A percentile compares a stretch with the other conserved stretches of the same genome.
These are phyloP conservation scores for Morus bassanus DNA, from an alignment of 2,797 vertebrate genomes.

Conservation along the genomic window DNA sequence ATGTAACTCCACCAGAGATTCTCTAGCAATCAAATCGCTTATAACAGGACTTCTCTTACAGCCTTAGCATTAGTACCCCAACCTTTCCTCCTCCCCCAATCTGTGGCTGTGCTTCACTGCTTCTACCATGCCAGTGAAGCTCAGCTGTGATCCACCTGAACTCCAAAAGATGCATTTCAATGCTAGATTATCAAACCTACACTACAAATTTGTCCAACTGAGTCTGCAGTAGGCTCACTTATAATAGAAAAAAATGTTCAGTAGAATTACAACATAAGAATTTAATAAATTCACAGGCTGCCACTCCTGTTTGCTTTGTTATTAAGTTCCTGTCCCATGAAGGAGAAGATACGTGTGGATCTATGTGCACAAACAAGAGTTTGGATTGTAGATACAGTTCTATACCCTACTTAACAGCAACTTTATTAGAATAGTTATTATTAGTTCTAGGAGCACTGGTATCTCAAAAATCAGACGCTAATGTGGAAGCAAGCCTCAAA, in stretches of 20 bases:
- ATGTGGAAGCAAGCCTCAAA: not conserved
- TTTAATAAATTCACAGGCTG: not conserved
- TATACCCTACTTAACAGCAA: not conserved
- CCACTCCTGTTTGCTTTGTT: not conserved
- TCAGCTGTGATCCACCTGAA: not conserved
- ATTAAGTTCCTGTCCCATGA: not conserved
- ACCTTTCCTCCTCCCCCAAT: not conserved
- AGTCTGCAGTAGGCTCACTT: not conserved
- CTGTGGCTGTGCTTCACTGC: not conserved
- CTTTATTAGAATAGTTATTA: not conserved
- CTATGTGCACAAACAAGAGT: not conserved
- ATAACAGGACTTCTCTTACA: not conserved
- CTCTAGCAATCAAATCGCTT: not conserved
- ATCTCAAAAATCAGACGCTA: not conserved
- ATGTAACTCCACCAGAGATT: not conserved
- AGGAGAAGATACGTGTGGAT: not conserved
- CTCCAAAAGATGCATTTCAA: not conserved
- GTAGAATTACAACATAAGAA: not conserved
- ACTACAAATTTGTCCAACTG: not conserved
- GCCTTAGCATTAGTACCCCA: not conserved
- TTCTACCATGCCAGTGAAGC: not conserved
- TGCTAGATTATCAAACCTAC: not conserved
- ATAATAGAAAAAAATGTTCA: not conserved
- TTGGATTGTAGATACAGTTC: not conserved
- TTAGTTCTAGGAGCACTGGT: not conserved